Evolutionary conservation across 1,140 invertebrate genomes (phyloP).

Genomic region (Cotesia chilonis): DNA sequence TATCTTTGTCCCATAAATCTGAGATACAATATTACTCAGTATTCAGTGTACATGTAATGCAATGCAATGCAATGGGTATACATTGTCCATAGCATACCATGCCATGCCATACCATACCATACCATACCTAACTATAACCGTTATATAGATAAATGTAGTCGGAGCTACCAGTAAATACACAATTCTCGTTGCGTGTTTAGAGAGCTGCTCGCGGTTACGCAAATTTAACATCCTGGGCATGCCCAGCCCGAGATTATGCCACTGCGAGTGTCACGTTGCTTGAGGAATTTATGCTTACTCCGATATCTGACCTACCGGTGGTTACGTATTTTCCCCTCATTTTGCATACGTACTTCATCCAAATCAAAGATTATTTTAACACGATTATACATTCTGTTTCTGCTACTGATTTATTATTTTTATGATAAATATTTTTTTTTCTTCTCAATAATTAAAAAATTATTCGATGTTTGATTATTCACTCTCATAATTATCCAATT

Average conservation of each 20-base stretch:
- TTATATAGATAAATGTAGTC: neutral
- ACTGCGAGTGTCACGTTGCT: constrained; percentile 50
- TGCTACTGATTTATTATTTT: neutral
- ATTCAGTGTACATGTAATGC: constrained; percentile 38
- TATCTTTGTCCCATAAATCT: constrained; percentile 59
- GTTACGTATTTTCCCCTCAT: constrained; percentile 35
- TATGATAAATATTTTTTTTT: neutral
- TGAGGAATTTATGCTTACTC: constrained; percentile 60
- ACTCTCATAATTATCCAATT: too few relatives aligned
- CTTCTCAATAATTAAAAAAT: too few relatives aligned
- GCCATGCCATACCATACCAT: too few relatives aligned
- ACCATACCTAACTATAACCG: too few relatives aligned
- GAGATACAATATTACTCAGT: constrained; percentile 53
- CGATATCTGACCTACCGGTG: constrained; percentile 47
- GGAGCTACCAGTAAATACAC: constrained; percentile 4
- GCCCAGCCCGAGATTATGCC: constrained; percentile 51
- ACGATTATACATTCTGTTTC: constrained; percentile 44
- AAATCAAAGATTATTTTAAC: constrained; percentile 51
- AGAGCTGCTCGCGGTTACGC: constrained; percentile 28
- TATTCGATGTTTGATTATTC: too few relatives aligned
- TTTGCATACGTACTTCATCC: constrained; percentile 52
- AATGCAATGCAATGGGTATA: neutral
- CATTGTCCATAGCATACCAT: too few relatives aligned
- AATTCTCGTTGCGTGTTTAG: neutral
- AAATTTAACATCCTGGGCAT: constrained; percentile 52